phyloP scores from a whole-genome alignment of 2,797 vertebrate species.

The Acanthurus leucopareius region DNA sequence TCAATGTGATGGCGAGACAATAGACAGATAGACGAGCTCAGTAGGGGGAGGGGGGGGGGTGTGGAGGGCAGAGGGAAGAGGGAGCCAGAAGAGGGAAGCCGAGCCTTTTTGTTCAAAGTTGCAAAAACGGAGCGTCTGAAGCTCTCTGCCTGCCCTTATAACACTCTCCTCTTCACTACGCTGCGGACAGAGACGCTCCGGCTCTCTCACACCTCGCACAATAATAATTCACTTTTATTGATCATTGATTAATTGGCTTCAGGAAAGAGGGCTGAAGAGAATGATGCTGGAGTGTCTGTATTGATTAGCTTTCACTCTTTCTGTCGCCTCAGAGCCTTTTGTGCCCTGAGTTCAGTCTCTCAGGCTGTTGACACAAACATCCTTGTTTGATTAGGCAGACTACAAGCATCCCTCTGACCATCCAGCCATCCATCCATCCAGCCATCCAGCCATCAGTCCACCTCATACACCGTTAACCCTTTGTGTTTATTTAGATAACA shows the following conservation, averaged over 20 bases:
- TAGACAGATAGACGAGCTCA: constrained; percentile 54
- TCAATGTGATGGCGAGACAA: constrained; percentile 68
- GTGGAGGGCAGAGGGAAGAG: constrained; percentile 7
- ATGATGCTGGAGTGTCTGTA: constrained; percentile 13
- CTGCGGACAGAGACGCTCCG: neutral
- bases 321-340: constrained; percentile 13
- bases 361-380: neutral
- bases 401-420: neutral
- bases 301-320: constrained; percentile 45
- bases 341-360: neutral
- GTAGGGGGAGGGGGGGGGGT: constrained; percentile 14
- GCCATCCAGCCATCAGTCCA: neutral
- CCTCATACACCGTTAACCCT: neutral
- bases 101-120: constrained; percentile 37
- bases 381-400: neutral
- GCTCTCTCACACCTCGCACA: constrained; percentile 1
- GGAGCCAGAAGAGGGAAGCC: neutral
- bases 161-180: neutral
- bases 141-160: constrained; percentile 20
- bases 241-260: constrained; percentile 51
- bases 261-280: constrained; percentile 26
- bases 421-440: neutral
- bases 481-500: neutral
- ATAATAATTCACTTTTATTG: constrained; percentile 36
- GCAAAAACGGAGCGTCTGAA: constrained; percentile 20